Percentiles rank a stretch among this genome's conserved stretches.
Conservation (phyloP, 2,888 invertebrate species). For the Craniophora ligustri region DNA sequence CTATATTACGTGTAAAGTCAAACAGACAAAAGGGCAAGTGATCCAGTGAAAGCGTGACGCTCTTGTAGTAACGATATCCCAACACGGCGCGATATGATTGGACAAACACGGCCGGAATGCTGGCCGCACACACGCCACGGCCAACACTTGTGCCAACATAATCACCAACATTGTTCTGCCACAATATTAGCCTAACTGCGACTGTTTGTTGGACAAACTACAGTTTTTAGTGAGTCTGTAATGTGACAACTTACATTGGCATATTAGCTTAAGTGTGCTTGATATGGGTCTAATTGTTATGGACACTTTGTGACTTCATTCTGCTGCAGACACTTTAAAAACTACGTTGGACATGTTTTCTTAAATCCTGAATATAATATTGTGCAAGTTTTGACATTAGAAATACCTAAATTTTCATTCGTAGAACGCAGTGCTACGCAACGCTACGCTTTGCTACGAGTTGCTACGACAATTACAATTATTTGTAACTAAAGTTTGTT, state of each 20-base stretch:
- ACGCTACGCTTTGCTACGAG: slow-evolving; percentile 29
- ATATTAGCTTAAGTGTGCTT: slow-evolving; percentile 55
- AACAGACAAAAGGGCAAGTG: slow-evolving; percentile 15
- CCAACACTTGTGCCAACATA: slow-evolving; percentile 78
- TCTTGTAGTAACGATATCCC: slow-evolving; percentile 67
- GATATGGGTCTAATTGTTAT: slow-evolving; percentile 30
- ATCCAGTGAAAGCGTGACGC: slow-evolving; percentile 34
- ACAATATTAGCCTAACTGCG: slow-evolving; percentile 63
- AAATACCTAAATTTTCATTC: not conserved
- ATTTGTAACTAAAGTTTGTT: not conserved
- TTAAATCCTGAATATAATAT: not conserved
- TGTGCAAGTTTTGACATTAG: not conserved
- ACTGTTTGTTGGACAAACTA: slow-evolving; percentile 41
- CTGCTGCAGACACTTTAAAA: not conserved
- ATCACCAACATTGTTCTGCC: slow-evolving; percentile 60
- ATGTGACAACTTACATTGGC: slow-evolving; percentile 40
- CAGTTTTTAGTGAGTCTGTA: slow-evolving; percentile 53
- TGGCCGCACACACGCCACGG: slow-evolving; percentile 58
- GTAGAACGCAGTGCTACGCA: too few species aligned
- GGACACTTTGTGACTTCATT: slow-evolving; percentile 7
- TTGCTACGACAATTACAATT: slow-evolving; percentile 12
- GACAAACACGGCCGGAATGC: slow-evolving; percentile 61
- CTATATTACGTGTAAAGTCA: slow-evolving; percentile 7
- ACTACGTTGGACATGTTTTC: not conserved
- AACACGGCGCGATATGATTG: slow-evolving; percentile 59